These are phyloP conservation scores for Gambusia affinis DNA, from an alignment of 2,113 vertebrate genomes.

Conservation along the genomic window DNA sequence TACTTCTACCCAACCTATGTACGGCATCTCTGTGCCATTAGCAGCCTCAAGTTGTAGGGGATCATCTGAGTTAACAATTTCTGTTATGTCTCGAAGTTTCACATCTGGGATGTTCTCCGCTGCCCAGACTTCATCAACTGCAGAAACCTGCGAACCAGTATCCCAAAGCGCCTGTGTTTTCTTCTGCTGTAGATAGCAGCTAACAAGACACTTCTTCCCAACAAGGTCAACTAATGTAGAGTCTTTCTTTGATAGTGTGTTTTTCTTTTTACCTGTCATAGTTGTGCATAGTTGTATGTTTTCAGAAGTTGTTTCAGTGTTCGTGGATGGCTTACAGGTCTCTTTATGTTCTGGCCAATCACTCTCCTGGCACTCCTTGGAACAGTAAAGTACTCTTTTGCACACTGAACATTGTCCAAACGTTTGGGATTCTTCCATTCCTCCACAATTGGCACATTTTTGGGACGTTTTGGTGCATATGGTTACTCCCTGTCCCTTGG, in stretches of 20 bases:
- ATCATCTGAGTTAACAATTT: not conserved
- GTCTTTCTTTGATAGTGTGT: not conserved
- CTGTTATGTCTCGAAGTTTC: slow-evolving; percentile 23
- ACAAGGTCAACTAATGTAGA: not conserved
- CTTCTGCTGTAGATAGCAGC: not conserved
- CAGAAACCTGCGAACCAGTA: not conserved
- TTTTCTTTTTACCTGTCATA: not conserved
- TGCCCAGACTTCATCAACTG: slow-evolving; percentile 3
- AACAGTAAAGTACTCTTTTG: not conserved
- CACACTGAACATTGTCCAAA: not conserved
- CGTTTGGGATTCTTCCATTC: not conserved
- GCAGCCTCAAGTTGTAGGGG: not conserved
- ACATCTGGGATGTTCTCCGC: slow-evolving; percentile 9
- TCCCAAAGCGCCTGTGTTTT: not conserved
- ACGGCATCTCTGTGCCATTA: not conserved
- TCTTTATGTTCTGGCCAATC: slow-evolving; percentile 1
- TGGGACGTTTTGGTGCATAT: not conserved
- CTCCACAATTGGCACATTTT: not conserved
- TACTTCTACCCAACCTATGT: not conserved
- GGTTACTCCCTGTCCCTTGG: slow-evolving; percentile 28
- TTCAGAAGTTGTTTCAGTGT: not conserved
- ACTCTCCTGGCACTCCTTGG: not conserved
- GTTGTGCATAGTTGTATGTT: not conserved
- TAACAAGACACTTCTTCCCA: not conserved
- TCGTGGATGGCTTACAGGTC: not conserved